Conservation (phyloP, 2,888 invertebrate species). For the Rotaria macrura region DNA sequence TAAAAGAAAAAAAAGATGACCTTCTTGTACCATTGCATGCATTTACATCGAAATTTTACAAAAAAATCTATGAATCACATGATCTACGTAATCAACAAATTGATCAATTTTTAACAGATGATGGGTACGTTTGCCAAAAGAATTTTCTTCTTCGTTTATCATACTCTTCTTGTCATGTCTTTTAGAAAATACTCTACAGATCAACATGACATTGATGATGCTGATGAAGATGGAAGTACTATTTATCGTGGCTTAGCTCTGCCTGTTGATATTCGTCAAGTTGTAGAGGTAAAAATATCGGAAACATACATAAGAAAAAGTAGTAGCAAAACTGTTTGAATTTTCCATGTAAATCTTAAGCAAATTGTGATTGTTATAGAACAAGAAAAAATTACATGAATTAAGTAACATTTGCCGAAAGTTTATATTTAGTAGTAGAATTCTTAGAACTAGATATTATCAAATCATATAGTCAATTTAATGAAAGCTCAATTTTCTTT, state of each 20-base stretch:
- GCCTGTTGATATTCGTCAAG: constrained; percentile 10
- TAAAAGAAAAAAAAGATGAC: not conserved
- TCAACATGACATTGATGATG: not conserved
- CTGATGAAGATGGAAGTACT: constrained; percentile 12
- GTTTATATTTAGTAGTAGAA: too few species aligned
- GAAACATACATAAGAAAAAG: too few species aligned
- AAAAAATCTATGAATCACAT: not conserved
- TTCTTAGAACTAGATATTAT: too few species aligned
- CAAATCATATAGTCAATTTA: too few species aligned
- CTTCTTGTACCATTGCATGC: not conserved
- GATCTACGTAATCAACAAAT: not conserved
- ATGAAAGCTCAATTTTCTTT: too few species aligned
- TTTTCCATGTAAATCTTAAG: too few species aligned
- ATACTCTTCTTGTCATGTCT: not conserved
- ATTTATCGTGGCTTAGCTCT: constrained; percentile 16
- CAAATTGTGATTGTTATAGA: too few species aligned
- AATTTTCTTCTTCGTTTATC: too few species aligned
- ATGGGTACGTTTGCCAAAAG: not conserved
- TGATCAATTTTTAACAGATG: not conserved
- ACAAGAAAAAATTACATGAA: too few species aligned
- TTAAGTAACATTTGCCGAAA: too few species aligned
- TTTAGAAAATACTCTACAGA: not conserved
- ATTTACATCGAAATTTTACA: not conserved
- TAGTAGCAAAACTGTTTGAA: too few species aligned
- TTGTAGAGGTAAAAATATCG: not conserved